Conservation (phyloP, 2,113 vertebrate species). For the Cinclus cinclus region DNA sequence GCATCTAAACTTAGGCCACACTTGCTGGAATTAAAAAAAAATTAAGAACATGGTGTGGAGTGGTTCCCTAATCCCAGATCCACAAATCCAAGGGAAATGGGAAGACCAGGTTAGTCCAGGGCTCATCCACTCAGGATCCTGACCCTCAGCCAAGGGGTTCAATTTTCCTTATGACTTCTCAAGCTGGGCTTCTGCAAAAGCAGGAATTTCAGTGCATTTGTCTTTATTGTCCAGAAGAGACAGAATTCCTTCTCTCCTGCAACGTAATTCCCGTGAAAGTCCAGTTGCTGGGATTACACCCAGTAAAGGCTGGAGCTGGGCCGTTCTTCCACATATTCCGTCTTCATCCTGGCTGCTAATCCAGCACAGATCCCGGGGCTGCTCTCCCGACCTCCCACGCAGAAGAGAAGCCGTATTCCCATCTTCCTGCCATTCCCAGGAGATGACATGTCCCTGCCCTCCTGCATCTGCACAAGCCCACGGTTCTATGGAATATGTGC, state of each 20-base stretch:
- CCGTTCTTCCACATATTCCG: rapidly evolving
- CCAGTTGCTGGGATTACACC: background rate
- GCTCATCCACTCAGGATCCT: background rate
- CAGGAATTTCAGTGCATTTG: background rate
- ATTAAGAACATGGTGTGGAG: background rate
- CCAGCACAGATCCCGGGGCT: background rate
- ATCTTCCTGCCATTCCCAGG: background rate
- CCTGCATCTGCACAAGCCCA: background rate
- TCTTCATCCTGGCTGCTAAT: background rate
- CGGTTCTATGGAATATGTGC: background rate
- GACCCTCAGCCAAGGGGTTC: background rate
- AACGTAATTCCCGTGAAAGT: background rate
- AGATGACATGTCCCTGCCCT: background rate
- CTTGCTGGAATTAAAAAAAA: background rate
- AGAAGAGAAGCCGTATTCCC: background rate
- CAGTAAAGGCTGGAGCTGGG: background rate
- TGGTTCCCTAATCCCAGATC: background rate
- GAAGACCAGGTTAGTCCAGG: background rate
- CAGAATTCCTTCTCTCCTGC: background rate
- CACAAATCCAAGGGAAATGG: background rate
- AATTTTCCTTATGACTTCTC: background rate
- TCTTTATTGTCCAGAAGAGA: background rate
- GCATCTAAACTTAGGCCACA: background rate
- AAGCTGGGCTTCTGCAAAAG: background rate
- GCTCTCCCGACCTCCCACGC: slow-evolving; percentile 5